Conservation (phyloP, 1,140 invertebrate genomes). For the Pectinophora gossypiella region DNA sequence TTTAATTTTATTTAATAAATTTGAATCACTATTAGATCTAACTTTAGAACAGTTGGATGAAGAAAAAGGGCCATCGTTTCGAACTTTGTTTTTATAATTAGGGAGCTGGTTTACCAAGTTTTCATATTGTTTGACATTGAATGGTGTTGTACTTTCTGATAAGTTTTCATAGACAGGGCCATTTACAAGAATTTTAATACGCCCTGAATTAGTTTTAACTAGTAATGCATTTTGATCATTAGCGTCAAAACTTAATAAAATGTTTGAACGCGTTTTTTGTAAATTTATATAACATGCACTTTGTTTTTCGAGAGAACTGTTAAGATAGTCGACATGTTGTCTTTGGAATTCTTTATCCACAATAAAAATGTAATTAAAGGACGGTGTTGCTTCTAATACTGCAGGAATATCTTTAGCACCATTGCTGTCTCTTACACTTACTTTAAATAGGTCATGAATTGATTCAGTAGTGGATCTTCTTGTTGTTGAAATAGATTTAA, state of each 20-base stretch:
- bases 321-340: constrained; percentile 19
- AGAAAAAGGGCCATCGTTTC: too few species aligned
- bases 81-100: too few species aligned
- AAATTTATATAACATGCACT: constrained; percentile 25
- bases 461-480: background rate
- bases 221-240: constrained; percentile 30
- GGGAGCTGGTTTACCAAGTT: background rate
- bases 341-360: constrained; percentile 56
- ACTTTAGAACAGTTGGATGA: background rate
- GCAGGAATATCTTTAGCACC: constrained; percentile 25
- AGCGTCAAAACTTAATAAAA: constrained; percentile 30
- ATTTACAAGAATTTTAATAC: constrained; percentile 37
- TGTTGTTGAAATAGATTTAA: background rate
- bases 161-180: background rate
- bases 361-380: constrained; percentile 37
- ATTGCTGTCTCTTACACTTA: constrained; percentile 21
- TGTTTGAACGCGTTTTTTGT: constrained; percentile 22
- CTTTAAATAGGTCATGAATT: constrained; percentile 14
- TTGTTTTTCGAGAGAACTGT: constrained; percentile 21
- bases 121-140: background rate
- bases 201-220: constrained; percentile 35
- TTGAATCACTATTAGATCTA: background rate
- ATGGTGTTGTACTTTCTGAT: background rate
- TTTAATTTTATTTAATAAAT: background rate
- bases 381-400: constrained; percentile 28